Percentiles rank a stretch among this genome's conserved stretches.
Conservation (phyloP, 2,888 invertebrate genomes). For the Hirtodrosophila duncani region DNA sequence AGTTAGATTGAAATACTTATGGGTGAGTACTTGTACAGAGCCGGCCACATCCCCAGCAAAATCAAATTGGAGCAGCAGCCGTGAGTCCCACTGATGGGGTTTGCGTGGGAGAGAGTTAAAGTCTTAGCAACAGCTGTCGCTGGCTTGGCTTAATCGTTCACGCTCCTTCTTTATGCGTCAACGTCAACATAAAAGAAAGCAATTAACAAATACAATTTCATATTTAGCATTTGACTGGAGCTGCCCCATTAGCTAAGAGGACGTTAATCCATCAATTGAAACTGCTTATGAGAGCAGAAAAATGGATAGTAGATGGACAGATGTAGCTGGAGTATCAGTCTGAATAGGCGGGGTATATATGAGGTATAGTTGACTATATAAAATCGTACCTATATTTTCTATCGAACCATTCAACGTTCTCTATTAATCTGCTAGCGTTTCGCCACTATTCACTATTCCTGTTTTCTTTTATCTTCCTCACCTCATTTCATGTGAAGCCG, state of each 20-base stretch:
- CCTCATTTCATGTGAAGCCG: no score
- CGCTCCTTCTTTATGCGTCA: not conserved
- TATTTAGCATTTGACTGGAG: conserved; percentile 15
- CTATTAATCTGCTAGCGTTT: no score
- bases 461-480: no score
- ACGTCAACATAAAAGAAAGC: conserved; percentile 55
- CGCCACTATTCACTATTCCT: no score
- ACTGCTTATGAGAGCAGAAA: conserved; percentile 25
- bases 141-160: no score
- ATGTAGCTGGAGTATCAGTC: no score
- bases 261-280: conserved; percentile 59
- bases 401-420: no score
- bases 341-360: no score
- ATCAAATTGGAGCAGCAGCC: conserved; percentile 62
- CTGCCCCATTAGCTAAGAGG: conserved; percentile 65
- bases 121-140: no score
- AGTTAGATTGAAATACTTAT: conserved; percentile 27
- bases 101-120: conserved; percentile 49
- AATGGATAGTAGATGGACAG: conserved; percentile 12
- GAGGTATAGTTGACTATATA: no score
- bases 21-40: no score
- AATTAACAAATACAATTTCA: conserved; percentile 60
- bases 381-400: no score
- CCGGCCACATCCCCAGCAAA: conserved; percentile 23
- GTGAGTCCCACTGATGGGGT: not conserved